These are phyloP conservation scores for Psittacula echo DNA, from an alignment of 2,797 vertebrate species.

Conservation along the genomic window DNA sequence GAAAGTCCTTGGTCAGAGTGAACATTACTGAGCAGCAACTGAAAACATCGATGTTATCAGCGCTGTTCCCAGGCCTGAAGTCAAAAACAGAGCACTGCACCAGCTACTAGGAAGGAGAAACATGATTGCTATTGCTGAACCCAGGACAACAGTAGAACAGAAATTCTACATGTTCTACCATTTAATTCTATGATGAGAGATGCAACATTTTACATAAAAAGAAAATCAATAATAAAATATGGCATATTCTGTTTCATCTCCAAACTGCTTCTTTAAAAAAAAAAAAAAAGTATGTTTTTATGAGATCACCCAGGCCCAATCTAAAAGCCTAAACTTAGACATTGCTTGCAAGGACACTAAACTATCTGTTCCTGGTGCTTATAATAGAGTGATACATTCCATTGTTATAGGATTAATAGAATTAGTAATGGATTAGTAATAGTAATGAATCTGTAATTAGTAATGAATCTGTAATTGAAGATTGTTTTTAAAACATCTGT, in stretches of 20 bases:
- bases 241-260: neutral
- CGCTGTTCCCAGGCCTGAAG: too few species aligned
- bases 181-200: neutral
- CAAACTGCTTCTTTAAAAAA: neutral
- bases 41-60: too few species aligned
- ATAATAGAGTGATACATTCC: neutral
- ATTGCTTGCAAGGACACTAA: neutral
- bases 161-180: neutral
- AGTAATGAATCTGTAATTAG: neutral
- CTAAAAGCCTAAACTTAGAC: neutral
- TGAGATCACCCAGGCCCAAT: neutral
- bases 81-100: too few species aligned
- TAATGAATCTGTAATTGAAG: neutral
- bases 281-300: neutral
- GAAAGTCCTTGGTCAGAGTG: too few species aligned
- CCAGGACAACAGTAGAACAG: neutral
- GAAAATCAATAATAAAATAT: neutral
- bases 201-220: neutral
- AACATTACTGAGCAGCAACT: too few species aligned
- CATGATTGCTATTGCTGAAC: too few species aligned
- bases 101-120: too few species aligned
- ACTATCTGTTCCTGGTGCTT: neutral
- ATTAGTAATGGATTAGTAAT: conserved; percentile 17
- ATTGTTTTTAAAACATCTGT: neutral
- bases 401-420: conserved; percentile 13